Conservation (phyloP, 2,113 vertebrate genomes). For the Heliornis fulica region DNA sequence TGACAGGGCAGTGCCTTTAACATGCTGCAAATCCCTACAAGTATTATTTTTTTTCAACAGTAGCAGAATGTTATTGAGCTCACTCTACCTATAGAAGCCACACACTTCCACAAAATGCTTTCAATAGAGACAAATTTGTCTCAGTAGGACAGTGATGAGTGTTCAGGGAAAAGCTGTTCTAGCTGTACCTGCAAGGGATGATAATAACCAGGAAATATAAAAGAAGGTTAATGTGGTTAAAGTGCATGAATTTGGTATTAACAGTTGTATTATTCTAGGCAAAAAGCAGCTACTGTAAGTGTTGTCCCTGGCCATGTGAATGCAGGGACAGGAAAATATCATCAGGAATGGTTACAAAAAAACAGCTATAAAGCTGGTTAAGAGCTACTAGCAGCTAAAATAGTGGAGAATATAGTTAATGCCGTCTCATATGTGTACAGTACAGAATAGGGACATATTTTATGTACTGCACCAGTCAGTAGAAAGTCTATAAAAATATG, state of each 20-base stretch:
- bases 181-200: background rate
- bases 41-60: background rate
- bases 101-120: background rate
- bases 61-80: background rate
- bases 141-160: background rate
- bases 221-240: background rate
- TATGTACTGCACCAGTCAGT: background rate
- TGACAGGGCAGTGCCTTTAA: background rate
- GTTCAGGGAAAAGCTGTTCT: background rate
- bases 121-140: background rate
- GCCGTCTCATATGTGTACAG: background rate
- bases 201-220: background rate
- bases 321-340: background rate
- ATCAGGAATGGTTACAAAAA: background rate
- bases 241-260: background rate
- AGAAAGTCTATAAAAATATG: background rate
- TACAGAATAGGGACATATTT: background rate
- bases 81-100: background rate
- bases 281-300: background rate
- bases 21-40: background rate
- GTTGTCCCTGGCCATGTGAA: background rate
- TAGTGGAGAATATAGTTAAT: background rate
- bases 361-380: background rate
- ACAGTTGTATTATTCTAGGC: background rate
- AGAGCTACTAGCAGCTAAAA: background rate